These are phyloP conservation scores for Salvelinus fontinalis DNA, from an alignment of 2,113 vertebrate genomes.

Conservation along the genomic window DNA sequence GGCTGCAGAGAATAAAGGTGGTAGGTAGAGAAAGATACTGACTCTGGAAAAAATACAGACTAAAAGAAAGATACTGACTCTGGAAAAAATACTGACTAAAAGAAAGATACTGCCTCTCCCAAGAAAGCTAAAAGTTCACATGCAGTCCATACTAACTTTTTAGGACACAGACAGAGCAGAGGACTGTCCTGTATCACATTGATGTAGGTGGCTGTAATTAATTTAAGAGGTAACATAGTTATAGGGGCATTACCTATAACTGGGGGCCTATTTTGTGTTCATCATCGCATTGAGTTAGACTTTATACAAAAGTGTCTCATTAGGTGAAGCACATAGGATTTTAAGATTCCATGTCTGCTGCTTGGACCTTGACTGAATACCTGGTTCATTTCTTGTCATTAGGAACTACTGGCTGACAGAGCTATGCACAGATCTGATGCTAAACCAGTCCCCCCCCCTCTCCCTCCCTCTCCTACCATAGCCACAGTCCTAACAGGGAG, in stretches of 20 bases:
- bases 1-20: not conserved
- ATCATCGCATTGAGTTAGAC: constrained; percentile 24
- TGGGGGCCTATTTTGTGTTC: constrained; percentile 25
- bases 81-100: not conserved
- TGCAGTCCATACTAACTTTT: not conserved
- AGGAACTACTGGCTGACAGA: too few relatives aligned
- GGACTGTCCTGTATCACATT: not conserved
- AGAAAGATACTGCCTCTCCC: not conserved
- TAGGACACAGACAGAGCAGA: not conserved
- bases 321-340: too few relatives aligned
- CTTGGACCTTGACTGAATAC: too few relatives aligned
- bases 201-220: constrained; percentile 6
- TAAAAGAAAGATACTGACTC: not conserved
- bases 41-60: not conserved
- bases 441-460: not conserved
- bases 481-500: too few relatives aligned
- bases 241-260: constrained; percentile 11
- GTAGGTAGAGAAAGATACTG: too few relatives aligned
- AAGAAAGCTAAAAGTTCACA: not conserved
- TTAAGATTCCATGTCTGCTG: too few relatives aligned
- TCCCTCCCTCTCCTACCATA: too few relatives aligned
- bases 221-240: constrained; percentile 28
- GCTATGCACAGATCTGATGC: not conserved
- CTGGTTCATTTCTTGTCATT: too few relatives aligned
- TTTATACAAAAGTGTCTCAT: too few relatives aligned